A percentile compares a stretch with the other conserved stretches of the same genome.
phyloP scores from a whole-genome alignment of 2,113 vertebrate genomes.

The Albula goreensis region DNA sequence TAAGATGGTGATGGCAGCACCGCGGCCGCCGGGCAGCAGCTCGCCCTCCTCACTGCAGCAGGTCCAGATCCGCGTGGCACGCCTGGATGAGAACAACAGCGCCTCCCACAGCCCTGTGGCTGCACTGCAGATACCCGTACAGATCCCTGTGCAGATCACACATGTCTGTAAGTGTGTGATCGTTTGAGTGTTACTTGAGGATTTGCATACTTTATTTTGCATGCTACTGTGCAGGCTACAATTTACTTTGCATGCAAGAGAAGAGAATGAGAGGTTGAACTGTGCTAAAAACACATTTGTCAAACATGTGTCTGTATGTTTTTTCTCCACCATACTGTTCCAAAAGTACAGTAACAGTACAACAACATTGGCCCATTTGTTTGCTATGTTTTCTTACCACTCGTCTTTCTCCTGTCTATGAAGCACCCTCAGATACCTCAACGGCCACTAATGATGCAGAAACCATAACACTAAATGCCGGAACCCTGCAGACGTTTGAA shows the following conservation, averaged over 20 bases:
- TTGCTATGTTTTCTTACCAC: neutral
- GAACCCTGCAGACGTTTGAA: slow-evolving; percentile 93
- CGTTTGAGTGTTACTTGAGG: neutral
- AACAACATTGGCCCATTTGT: neutral
- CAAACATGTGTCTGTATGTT: neutral
- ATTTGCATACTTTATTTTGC: too few species aligned
- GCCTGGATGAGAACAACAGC: slow-evolving; percentile 77
- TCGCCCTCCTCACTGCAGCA: slow-evolving; percentile 75
- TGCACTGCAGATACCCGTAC: slow-evolving; percentile 81
- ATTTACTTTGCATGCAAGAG: neutral
- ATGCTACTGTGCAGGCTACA: neutral
- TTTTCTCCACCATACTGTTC: neutral
- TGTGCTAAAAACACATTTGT: neutral
- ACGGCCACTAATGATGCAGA: slow-evolving; percentile 80
- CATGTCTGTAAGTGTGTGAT: slow-evolving; percentile 82
- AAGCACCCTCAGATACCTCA: slow-evolving; percentile 74
- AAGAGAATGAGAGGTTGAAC: neutral
- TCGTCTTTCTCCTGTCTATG: slow-evolving; percentile 46
- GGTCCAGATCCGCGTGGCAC: slow-evolving; percentile 85
- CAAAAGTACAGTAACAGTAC: neutral
- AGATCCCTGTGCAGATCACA: slow-evolving; percentile 96
- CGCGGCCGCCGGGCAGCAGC: slow-evolving; percentile 62
- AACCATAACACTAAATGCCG: slow-evolving; percentile 88
- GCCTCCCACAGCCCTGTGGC: slow-evolving; percentile 75
- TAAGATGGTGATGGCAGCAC: slow-evolving; percentile 72